A percentile compares a stretch with the other conserved stretches of the same genome.
These are phyloP conservation scores for Neoitamus cyanurus DNA, from an alignment of 2,888 invertebrate species.

Conservation along the genomic window DNA sequence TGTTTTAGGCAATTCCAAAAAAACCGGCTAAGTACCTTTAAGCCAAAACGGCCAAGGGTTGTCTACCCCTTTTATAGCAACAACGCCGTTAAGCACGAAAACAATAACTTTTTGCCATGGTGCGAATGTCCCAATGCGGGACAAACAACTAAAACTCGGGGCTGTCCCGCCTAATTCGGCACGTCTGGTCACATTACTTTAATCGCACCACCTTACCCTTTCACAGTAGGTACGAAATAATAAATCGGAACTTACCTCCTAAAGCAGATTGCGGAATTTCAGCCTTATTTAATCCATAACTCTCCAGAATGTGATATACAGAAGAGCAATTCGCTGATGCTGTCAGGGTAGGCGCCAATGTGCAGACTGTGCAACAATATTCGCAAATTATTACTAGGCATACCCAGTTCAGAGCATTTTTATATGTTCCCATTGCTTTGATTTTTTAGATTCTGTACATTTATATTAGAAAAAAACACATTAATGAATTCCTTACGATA, in stretches of 20 bases:
- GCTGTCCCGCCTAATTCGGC: too few species aligned
- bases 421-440: background rate
- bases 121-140: too few species aligned
- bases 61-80: too few species aligned
- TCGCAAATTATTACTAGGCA: background rate
- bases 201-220: background rate
- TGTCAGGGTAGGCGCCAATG: background rate
- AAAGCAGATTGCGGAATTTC: slow-evolving; percentile 69
- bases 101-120: too few species aligned
- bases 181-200: background rate
- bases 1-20: too few species aligned
- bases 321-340: slow-evolving; percentile 65
- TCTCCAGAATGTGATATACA: slow-evolving; percentile 67
- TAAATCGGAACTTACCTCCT: slow-evolving; percentile 65
- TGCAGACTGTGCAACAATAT: background rate
- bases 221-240: background rate
- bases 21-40: too few species aligned
- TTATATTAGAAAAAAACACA: background rate
- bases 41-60: too few species aligned
- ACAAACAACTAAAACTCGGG: too few species aligned
- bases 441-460: background rate
- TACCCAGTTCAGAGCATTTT: background rate
- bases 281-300: slow-evolving; percentile 67
- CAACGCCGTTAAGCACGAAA: too few species aligned
- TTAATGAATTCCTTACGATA: background rate